phyloP scores from a whole-genome alignment of 2,888 invertebrate species.

The Eilema griseolum region DNA sequence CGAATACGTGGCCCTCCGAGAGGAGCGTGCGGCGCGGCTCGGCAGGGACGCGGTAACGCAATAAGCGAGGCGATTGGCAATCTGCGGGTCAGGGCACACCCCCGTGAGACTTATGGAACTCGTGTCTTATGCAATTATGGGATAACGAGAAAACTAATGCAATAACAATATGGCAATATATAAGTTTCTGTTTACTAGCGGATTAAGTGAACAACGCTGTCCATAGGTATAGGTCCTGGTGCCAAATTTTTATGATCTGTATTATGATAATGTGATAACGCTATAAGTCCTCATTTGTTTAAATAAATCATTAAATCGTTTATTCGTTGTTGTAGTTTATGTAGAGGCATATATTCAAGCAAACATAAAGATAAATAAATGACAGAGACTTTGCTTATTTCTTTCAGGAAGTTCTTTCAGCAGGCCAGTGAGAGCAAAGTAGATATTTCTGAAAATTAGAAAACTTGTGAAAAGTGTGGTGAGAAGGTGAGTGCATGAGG shows the following conservation, averaged over 20 bases:
- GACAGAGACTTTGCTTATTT: background rate
- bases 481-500: too few species aligned
- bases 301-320: too few species aligned
- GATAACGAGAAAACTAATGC: slow-evolving; percentile 15
- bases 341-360: too few species aligned
- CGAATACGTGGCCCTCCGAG: slow-evolving; percentile 26
- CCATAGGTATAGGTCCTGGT: too few species aligned
- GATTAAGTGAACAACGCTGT: background rate
- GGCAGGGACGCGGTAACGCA: background rate
- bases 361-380: background rate
- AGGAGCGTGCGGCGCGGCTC: background rate
- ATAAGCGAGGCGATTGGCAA: slow-evolving; percentile 53
- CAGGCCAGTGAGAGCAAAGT: background rate
- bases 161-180: background rate
- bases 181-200: background rate
- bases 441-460: background rate
- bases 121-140: slow-evolving; percentile 16
- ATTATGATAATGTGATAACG: too few species aligned
- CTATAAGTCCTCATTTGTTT: too few species aligned
- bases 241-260: too few species aligned
- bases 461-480: too few species aligned
- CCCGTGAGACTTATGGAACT: slow-evolving; percentile 19
- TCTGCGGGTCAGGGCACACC: slow-evolving; percentile 45
- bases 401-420: background rate
- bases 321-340: too few species aligned